A percentile compares a stretch with the other conserved stretches of the same genome.
Conservation (phyloP, 2,113 vertebrate genomes). For the Sorex fumeus region DNA sequence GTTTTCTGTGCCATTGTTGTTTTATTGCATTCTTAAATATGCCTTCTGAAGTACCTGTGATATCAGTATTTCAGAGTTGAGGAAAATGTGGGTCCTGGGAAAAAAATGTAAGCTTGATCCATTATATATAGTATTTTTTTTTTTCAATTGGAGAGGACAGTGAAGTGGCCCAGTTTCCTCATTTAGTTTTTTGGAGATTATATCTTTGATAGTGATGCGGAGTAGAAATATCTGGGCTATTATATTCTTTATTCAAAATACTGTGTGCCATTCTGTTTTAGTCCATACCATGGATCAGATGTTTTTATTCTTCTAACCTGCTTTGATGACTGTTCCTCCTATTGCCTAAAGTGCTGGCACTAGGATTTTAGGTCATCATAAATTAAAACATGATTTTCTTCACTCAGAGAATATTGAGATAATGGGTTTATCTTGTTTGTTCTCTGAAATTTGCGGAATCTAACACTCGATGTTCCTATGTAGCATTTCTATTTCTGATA, state of each 20-base stretch:
- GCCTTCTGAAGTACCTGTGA: constrained; percentile 37
- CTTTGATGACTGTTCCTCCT: constrained; percentile 84
- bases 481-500: constrained; percentile 49
- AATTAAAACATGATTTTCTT: constrained; percentile 82
- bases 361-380: constrained; percentile 84
- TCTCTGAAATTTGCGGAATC: constrained; percentile 78
- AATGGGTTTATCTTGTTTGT: constrained; percentile 62
- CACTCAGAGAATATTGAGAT: constrained; percentile 82
- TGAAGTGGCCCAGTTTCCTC: neutral
- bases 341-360: constrained; percentile 74
- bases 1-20: neutral
- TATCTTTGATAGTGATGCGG: neutral
- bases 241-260: constrained; percentile 2
- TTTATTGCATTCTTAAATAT: neutral
- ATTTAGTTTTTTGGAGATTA: constrained; percentile 11
- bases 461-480: constrained; percentile 52
- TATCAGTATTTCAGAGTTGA: constrained; percentile 45
- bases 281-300: constrained; percentile 1
- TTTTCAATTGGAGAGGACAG: constrained; percentile 11
- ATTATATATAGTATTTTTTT: constrained; percentile 30
- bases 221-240: constrained; percentile 7
- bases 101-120: constrained; percentile 5
- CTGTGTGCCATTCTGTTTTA: constrained; percentile 27
- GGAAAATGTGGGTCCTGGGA: constrained; percentile 22
- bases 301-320: constrained; percentile 13